Conservation (phyloP, 2,113 vertebrate genomes). For the Aegypius monachus region DNA sequence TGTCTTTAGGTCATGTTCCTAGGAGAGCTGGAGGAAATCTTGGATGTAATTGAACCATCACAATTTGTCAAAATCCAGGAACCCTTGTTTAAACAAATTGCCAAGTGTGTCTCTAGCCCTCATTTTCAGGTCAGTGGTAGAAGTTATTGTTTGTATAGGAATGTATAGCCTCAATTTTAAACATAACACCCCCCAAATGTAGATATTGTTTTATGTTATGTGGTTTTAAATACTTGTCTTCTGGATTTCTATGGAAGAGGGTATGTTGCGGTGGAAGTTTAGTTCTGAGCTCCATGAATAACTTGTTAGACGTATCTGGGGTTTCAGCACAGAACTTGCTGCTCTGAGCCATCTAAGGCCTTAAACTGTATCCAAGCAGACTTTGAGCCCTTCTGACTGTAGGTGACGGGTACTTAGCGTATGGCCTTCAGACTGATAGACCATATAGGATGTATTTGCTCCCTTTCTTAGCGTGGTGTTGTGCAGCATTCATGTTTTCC, state of each 20-base stretch:
- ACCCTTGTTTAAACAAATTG: slow-evolving; percentile 98
- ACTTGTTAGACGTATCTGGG: background rate
- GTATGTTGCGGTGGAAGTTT: background rate
- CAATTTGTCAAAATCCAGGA: slow-evolving; percentile 99
- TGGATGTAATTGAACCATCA: slow-evolving; percentile 98
- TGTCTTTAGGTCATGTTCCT: slow-evolving; percentile 92
- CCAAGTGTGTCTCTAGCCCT: slow-evolving; percentile 97
- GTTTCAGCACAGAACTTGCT: background rate
- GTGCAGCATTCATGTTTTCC: background rate
- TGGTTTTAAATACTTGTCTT: background rate
- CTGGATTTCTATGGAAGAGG: background rate
- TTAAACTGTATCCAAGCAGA: background rate
- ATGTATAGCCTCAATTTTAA: background rate
- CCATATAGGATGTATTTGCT: background rate
- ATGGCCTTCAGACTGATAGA: background rate
- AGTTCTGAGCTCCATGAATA: background rate
- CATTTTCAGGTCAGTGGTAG: slow-evolving; percentile 91
- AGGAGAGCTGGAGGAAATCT: slow-evolving; percentile 96
- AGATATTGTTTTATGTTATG: background rate
- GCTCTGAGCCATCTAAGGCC: background rate
- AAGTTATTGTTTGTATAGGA: background rate
- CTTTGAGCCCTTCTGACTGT: background rate
- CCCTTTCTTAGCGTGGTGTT: background rate
- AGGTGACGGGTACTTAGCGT: accelerated
- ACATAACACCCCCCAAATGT: background rate